A percentile compares a stretch with the other conserved stretches of the same genome.
Conservation (phyloP, 2,888 invertebrate genomes). For the Fragum sueziense region DNA sequence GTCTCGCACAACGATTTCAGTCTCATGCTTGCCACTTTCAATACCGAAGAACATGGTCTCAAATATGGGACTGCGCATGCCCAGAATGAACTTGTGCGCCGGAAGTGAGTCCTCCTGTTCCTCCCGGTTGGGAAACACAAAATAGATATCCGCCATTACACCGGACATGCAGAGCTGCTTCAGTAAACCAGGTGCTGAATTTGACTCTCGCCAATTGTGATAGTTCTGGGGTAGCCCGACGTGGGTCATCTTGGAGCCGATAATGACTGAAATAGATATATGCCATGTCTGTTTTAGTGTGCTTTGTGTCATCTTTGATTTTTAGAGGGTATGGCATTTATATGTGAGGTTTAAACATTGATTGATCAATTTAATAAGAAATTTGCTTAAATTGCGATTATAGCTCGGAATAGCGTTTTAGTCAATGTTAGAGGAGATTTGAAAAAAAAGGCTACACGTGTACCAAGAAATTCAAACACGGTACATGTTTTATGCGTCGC, state of each 20-base stretch:
- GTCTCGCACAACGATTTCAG: slow-evolving; percentile 48
- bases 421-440: no score
- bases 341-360: no score
- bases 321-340: no score
- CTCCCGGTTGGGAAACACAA: slow-evolving; percentile 60
- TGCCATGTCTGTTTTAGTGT: no score
- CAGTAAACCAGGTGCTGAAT: slow-evolving; percentile 39
- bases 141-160: slow-evolving; percentile 56
- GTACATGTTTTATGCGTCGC: no score
- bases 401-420: no score
- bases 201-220: slow-evolving; percentile 42
- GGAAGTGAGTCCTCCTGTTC: slow-evolving; percentile 57
- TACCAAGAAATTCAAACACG: no score
- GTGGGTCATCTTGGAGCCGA: neutral
- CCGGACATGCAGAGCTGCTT: slow-evolving; percentile 57
- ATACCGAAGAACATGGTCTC: slow-evolving; percentile 56
- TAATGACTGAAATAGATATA: no score
- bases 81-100: slow-evolving; percentile 61
- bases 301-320: no score
- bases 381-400: no score
- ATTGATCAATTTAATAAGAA: no score
- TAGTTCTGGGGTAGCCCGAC: slow-evolving; percentile 8
- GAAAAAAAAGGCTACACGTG: no score
- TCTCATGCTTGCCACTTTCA: slow-evolving; percentile 46
- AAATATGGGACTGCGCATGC: slow-evolving; percentile 59